Conservation (phyloP, 2,888 invertebrate genomes). For the Acheta domesticus region DNA sequence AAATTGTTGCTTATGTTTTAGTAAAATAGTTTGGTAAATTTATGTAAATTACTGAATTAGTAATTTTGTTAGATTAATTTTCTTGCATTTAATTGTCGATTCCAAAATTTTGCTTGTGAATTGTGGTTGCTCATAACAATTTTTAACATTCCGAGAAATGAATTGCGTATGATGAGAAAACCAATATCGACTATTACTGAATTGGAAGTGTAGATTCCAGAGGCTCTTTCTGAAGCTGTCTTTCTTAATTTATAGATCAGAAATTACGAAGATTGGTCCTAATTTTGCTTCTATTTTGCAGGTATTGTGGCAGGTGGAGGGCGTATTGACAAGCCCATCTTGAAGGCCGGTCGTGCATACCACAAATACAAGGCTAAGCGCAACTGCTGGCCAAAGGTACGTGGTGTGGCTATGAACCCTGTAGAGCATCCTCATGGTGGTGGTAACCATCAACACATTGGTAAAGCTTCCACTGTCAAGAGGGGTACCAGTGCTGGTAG, state of each 20-base stretch:
- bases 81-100: too few species aligned
- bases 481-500: constrained; percentile 98
- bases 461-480: constrained; percentile 99
- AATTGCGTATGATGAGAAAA: background rate
- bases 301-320: constrained; percentile 99
- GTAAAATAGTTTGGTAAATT: too few species aligned
- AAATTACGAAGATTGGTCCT: background rate
- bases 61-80: too few species aligned
- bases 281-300: constrained; percentile 43
- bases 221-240: constrained; percentile 46
- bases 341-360: constrained; percentile 99
- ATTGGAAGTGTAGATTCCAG: constrained; percentile 39
- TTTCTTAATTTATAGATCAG: background rate
- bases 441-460: constrained; percentile 99
- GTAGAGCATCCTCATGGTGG: constrained; percentile 99
- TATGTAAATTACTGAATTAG: too few species aligned
- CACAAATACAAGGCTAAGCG: constrained; percentile 99
- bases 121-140: too few species aligned
- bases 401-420: constrained; percentile 99
- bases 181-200: background rate
- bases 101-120: too few species aligned
- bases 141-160: too few species aligned
- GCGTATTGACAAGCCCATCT: constrained; percentile 98
- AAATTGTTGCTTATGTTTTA: too few species aligned
- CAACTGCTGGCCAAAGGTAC: constrained; percentile 99